phyloP scores from a whole-genome alignment of 2,888 invertebrate genomes.

The Magallana nippona region DNA sequence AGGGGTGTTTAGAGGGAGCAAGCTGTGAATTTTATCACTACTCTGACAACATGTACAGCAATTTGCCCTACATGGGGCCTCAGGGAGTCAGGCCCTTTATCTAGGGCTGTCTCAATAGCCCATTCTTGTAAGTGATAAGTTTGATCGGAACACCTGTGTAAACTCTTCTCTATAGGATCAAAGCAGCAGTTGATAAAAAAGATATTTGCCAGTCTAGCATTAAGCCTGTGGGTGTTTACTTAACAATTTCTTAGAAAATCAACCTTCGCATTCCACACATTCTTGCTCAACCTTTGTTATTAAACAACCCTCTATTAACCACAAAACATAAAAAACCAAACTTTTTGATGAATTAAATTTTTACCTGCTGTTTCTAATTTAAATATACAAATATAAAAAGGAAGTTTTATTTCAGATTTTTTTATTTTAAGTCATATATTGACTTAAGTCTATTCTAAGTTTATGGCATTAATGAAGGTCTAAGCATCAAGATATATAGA shows the following conservation, averaged over 20 bases:
- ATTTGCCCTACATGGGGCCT: slow-evolving; percentile 10
- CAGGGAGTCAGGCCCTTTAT: slow-evolving; percentile 21
- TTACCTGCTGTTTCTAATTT: too few relatives aligned
- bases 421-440: background rate
- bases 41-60: background rate
- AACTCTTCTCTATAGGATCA: slow-evolving; percentile 12
- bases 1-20: slow-evolving; percentile 5
- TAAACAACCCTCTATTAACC: background rate
- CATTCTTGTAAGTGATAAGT: slow-evolving; percentile 1
- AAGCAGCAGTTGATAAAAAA: slow-evolving; percentile 22
- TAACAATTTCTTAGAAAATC: slow-evolving; percentile 21
- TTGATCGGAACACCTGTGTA: slow-evolving; percentile 36
- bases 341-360: background rate
- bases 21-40: slow-evolving; percentile 25
- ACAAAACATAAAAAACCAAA: background rate
- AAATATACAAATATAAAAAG: background rate
- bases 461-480: too few relatives aligned
- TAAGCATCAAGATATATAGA: too few relatives aligned
- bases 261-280: background rate
- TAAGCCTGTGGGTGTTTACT: slow-evolving; percentile 11
- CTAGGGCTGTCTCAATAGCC: slow-evolving; percentile 13
- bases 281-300: background rate
- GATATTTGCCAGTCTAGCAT: background rate
- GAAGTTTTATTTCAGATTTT: background rate
- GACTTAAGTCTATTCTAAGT: too few relatives aligned